Evolutionary conservation across 2,797 vertebrate species (phyloP), one percentile per base, ranked within the genome.

Genomic region (Labroides dimidiatus): DNA sequence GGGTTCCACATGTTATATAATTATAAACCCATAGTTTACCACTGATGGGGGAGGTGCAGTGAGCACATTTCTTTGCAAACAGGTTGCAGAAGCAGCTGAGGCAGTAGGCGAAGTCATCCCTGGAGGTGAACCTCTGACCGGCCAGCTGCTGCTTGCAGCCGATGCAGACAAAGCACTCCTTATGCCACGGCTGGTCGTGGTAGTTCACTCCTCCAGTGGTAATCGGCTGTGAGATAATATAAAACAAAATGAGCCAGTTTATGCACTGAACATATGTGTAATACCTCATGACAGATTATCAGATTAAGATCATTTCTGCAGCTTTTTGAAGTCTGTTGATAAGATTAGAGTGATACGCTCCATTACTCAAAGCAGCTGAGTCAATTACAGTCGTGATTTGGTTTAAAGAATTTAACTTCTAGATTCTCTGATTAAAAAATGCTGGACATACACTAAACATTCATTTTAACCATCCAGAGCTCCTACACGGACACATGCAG

Each of bases 31-130:
- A 1, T 39, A 4, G 37, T 89, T 57, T 93, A 97, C 97, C 96
- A 0, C 96, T 97, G 85, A 98, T 98, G 0, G 96, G 94, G 68
- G 91, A 94, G 89, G 95, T 95, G 87, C 96, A 98, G 57, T 91
- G 92, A 4, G 94, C 94, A 69, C 97, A 98, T 88, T 96, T 98
- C 92, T 99, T 99, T 67, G 96, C 93, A 0, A 97, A 97, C 77
- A 98, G 86, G 80, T 95, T 96, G 72, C 96, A 98, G 94, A 97
- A 99, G 90, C 97, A 98, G 82, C 91, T 93, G 57, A 99, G 93
- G 88, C 97, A 98, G 87, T 97, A 99, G 6, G 94, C 93, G 0
- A 95, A 93, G 64, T 97, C 96, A 4, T 98, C 96, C 16, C 95
- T 92, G 19, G 97, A 98, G 6, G 97, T 98, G 82, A 99, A 98